Evolutionary conservation across 1,140 invertebrate genomes (phyloP).

Genomic region (Drosophila oshimai): DNA sequence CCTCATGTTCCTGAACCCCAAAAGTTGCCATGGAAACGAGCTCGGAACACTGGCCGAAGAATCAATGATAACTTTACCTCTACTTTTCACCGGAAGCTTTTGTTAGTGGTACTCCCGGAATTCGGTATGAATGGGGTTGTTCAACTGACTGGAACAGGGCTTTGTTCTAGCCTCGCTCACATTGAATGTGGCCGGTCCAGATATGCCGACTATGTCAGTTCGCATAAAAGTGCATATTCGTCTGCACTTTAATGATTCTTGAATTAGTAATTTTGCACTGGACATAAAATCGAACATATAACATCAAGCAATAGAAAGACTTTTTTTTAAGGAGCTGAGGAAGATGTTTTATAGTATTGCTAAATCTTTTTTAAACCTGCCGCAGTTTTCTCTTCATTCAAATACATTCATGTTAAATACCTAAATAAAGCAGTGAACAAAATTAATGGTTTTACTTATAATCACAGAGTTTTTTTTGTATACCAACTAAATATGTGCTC

Average conservation of each 20-base stretch:
- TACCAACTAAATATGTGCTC: not conserved
- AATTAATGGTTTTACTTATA: too few relatives aligned
- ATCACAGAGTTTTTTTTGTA: not conserved
- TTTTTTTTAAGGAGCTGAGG: not conserved
- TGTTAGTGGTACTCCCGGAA: constrained; percentile 46
- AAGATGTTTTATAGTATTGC: too few relatives aligned
- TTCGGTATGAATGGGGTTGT: constrained; percentile 51
- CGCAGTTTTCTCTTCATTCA: too few relatives aligned
- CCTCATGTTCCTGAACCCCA: constrained; percentile 11
- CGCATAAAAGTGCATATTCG: not conserved
- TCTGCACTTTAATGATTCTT: not conserved
- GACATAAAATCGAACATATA: not conserved
- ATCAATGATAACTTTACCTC: constrained; percentile 25
- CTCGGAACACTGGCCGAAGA: constrained; percentile 14
- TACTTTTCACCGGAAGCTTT: constrained; percentile 45
- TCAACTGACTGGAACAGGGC: constrained; percentile 71
- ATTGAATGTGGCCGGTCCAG: constrained; percentile 4
- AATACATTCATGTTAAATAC: too few relatives aligned
- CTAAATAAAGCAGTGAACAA: too few relatives aligned
- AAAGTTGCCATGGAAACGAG: constrained; percentile 56
- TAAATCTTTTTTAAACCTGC: too few relatives aligned
- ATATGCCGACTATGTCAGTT: not conserved
- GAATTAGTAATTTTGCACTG: not conserved
- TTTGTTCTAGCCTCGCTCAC: constrained; percentile 4
- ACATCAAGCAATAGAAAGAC: not conserved